These are phyloP conservation scores for Unio pictorum DNA, from an alignment of 2,888 invertebrate genomes.

Conservation along the genomic window DNA sequence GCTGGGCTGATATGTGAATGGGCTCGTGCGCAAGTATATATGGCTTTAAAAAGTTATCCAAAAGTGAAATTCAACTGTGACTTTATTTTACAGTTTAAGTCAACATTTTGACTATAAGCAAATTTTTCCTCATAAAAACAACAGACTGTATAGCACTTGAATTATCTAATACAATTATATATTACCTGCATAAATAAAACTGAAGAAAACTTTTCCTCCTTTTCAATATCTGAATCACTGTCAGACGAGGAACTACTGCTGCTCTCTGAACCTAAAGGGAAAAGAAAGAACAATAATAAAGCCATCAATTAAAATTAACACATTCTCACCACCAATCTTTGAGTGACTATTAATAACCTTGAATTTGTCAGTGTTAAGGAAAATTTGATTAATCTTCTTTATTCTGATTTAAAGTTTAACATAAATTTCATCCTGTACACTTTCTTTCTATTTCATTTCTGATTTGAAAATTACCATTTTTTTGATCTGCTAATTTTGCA, in stretches of 20 bases:
- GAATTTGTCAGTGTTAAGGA: too few species aligned
- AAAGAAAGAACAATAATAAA: background rate
- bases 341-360: too few species aligned
- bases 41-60: too few species aligned
- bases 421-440: background rate
- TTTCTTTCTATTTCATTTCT: too few species aligned
- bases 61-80: too few species aligned
- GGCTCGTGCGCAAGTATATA: too few species aligned
- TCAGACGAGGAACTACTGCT: slow-evolving; percentile 67
- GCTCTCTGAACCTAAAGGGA: slow-evolving; percentile 51
- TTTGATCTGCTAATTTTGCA: too few species aligned
- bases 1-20: too few species aligned
- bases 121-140: background rate
- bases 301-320: background rate
- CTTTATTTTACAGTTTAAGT: too few species aligned
- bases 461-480: too few species aligned
- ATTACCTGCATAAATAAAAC: slow-evolving; percentile 71
- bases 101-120: background rate
- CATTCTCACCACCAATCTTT: too few species aligned
- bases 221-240: slow-evolving; percentile 72
- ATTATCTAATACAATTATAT: background rate
- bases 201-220: slow-evolving; percentile 66
- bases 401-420: background rate
- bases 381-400: background rate
- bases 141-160: background rate